Base-by-base conservation (phyloP, 1,140 invertebrate genomes). In the Helicoverpa armigera region DNA sequence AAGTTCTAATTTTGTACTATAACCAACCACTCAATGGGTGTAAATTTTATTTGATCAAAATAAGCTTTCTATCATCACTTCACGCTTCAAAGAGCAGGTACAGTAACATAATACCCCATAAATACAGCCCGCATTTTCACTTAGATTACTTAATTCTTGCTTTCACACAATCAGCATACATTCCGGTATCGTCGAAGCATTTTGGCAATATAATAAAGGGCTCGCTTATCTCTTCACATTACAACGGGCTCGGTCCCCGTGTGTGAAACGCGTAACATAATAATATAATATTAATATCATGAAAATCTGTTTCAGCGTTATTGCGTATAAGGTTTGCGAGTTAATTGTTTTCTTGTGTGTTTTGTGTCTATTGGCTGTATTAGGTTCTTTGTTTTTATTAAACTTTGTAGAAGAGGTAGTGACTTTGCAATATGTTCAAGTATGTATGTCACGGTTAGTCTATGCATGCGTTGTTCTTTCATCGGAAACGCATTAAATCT, bases 181-280 rank as follows among this genome's bases (percentile, higher is more conserved):
- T 50, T 69, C 48, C 50, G 65, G 50, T 69, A 69, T 69, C 65
- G 43, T 43, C 14, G n/a, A 43, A 50, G 43, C 43, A 43, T 69
- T 50, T 69, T 48, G 35, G 63, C 16, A 69, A 69, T 50, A 43
- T 50, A 69, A 69, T 69, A 69, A 69, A 69, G 43, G 65, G 65
- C 9, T 43, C 65, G 65, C 65, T 69, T 69, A 69, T 69, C 65
- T 69, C 65, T 69, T 69, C n/a, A 69, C 65, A 69, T 69, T 50
- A 69, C 43, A 50, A 18, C 50, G 65, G 50, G 18, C 65, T 18
- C 65, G 18, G 13, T 69, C 43, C 43, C 16, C 18, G 65, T 69
- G 58, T 50, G 18, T 10, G 31, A 31, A 31, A 23, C 3, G 23
- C 23, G 23, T 31, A 13, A 69, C 43, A 69, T 50, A 50, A 18